Base-by-base conservation (phyloP, 2,888 invertebrate genomes). In the Clistopyga incitator region DNA sequence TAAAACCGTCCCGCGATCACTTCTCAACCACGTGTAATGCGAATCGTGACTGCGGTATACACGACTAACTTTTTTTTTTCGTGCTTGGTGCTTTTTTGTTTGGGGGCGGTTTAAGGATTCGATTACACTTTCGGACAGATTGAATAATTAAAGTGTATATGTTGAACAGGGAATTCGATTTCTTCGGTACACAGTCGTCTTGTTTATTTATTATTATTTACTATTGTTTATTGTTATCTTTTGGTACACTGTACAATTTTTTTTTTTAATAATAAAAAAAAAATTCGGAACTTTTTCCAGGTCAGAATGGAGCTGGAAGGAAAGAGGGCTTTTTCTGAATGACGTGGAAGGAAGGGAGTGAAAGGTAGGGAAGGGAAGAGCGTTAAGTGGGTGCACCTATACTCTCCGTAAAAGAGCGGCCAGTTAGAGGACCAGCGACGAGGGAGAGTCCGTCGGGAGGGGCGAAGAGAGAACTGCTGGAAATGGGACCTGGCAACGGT, bases 351-450 rank as follows among this genome's bases (percentile, higher is more conserved):
- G 70, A 70, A 77, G 78, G 83, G 77, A 82, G 77, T 75, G 78
- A 80, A 38, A 84, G 86, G 83, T 81, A 77, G 75, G 84, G 80
- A 79, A 82, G 86, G 86, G 83, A 78, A 87, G 87, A 89, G 90
- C 88, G 89, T 89, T 91, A 91, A 91, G 91, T 92, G 91, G 90
- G 88, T 88, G 89, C 90, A 91, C 89, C 91, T 88, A 90, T 90
- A 87, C 89, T 89, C 90, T 89, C 87, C 87, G 89, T 91, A 90
- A 91, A 91, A 90, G 88, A 80, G 65, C 54, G 52, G 68, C 65
- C 56, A 77, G 68, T 34, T 56, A 45, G 68, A 13, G 61, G n/a
- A 45, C 20, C 59, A 67, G 88, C 81, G 88, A 65, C 67, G 78
- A 74, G 67, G n/a, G 70, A 61, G 34, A 50, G 34, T n/a, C n/a